phyloP scores from a whole-genome alignment of 1,140 invertebrate species.

The Hyles euphorbiae region DNA sequence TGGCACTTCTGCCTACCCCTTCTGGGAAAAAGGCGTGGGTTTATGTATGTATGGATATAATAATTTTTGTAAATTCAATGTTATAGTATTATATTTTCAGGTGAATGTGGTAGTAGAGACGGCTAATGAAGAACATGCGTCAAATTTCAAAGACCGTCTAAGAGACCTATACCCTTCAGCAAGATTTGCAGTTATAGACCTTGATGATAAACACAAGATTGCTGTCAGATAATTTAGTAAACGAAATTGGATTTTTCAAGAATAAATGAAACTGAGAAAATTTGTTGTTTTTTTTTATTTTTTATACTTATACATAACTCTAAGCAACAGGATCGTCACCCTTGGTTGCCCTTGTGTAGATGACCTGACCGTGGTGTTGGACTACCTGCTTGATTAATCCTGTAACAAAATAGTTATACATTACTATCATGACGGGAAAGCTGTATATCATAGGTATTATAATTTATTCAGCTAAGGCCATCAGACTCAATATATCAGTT shows the following conservation, averaged over 20 bases:
- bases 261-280: slow-evolving; percentile 6
- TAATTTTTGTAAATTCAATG: too few species aligned
- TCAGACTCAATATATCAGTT: slow-evolving; percentile 81
- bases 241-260: neutral
- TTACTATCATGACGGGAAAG: neutral
- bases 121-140: slow-evolving; percentile 51
- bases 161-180: slow-evolving; percentile 49
- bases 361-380: slow-evolving; percentile 96
- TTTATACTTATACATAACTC: slow-evolving; percentile 57
- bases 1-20: too few species aligned
- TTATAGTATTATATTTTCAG: slow-evolving; percentile 17
- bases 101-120: slow-evolving; percentile 63
- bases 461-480: slow-evolving; percentile 25
- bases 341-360: slow-evolving; percentile 98
- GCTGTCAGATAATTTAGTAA: slow-evolving; percentile 16
- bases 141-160: slow-evolving; percentile 48
- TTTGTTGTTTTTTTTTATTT: slow-evolving; percentile 20
- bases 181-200: slow-evolving; percentile 47
- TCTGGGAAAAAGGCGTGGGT: too few species aligned
- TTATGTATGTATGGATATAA: too few species aligned
- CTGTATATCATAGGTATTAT: too few species aligned
- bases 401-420: slow-evolving; percentile 69
- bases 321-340: slow-evolving; percentile 84
- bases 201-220: slow-evolving; percentile 49
- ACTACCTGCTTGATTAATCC: slow-evolving; percentile 97